Percentiles rank a stretch among this genome's conserved stretches.
phyloP scores from a whole-genome alignment of 2,113 vertebrate species.

The Otolemur garnettii region DNA sequence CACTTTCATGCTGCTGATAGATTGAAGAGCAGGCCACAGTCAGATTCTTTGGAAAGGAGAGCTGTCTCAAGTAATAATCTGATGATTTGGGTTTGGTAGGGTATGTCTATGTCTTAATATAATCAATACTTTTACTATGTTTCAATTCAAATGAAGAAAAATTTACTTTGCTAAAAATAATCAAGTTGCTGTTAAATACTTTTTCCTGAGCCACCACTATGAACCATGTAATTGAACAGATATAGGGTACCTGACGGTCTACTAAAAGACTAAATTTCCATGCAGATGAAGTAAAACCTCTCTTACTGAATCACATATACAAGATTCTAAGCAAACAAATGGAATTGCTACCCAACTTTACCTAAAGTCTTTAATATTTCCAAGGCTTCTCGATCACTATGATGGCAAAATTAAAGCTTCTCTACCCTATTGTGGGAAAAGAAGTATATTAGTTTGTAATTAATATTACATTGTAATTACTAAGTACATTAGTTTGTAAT shows the following conservation, averaged over 20 bases:
- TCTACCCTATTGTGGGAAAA: neutral
- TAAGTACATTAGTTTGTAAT: no score
- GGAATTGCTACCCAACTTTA: neutral
- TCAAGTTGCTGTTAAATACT: neutral
- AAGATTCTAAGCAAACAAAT: neutral
- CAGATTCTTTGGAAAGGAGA: neutral
- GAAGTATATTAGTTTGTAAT: neutral
- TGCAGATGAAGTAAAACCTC: neutral
- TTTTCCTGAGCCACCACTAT: neutral
- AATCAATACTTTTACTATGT: neutral
- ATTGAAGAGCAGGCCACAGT: neutral
- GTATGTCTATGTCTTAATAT: neutral
- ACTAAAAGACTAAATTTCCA: neutral
- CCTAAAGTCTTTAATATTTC: neutral
- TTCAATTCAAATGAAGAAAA: constrained; percentile 5
- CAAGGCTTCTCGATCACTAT: neutral
- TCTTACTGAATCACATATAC: neutral
- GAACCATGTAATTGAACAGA: neutral
- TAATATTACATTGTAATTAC: no score
- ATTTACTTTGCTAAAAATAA: neutral
- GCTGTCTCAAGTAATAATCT: neutral
- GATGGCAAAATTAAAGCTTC: neutral
- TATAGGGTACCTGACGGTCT: neutral
- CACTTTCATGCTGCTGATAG: neutral
- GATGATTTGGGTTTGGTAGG: neutral